Percentiles rank a stretch among this genome's conserved stretches.
Conservation (phyloP, 2,797 vertebrate genomes). For the Pseudocheirus occidentalis region DNA sequence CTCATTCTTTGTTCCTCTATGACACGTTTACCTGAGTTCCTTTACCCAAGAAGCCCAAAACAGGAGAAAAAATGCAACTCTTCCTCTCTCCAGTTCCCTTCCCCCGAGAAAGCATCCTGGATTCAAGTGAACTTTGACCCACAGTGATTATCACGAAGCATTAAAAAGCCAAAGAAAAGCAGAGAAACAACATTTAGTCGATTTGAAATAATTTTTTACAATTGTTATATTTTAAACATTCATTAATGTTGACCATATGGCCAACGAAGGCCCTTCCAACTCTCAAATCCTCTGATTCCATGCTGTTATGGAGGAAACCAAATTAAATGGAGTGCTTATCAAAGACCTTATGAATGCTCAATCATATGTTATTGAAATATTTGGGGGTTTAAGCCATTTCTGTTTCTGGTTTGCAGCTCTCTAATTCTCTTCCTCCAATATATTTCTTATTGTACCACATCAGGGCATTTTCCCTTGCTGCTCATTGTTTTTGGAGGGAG, state of each 20-base stretch:
- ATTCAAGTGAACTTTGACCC: not conserved
- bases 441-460: not conserved
- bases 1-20: not conserved
- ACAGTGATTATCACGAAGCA: not conserved
- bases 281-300: not conserved
- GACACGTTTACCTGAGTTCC: not conserved
- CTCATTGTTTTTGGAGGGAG: not conserved
- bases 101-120: not conserved
- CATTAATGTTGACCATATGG: not conserved
- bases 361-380: not conserved
- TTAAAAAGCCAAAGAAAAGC: not conserved
- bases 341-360: conserved; percentile 6
- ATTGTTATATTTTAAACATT: not conserved
- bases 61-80: not conserved
- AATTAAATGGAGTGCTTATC: not conserved
- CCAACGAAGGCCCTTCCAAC: not conserved
- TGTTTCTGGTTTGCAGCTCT: not conserved
- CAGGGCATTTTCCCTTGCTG: not conserved
- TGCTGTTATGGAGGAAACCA: not conserved
- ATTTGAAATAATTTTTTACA: not conserved
- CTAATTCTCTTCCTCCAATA: not conserved
- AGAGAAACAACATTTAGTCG: not conserved
- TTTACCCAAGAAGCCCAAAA: not conserved
- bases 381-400: not conserved
- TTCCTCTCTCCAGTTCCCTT: not conserved